A percentile compares a stretch with the other conserved stretches of the same genome.
Evolutionary conservation across 1,140 invertebrate genomes (phyloP).

Genomic region (Cataglyphis hispanica): DNA sequence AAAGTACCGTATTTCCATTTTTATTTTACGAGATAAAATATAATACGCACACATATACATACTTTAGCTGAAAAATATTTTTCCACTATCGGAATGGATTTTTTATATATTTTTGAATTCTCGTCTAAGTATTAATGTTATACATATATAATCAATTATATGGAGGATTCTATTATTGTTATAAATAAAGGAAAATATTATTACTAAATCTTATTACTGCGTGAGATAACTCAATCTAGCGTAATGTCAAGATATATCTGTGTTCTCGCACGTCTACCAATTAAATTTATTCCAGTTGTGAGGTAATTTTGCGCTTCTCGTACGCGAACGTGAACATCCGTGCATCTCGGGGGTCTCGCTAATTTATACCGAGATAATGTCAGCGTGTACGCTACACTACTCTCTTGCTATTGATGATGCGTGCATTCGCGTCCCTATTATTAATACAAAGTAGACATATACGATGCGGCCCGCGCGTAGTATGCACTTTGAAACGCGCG

Average conservation of each 20-base stretch:
- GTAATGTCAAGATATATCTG: constrained; percentile 42
- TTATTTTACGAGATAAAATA: neutral
- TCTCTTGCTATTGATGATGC: constrained; percentile 44
- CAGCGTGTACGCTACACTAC: constrained; percentile 37
- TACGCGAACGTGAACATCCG: constrained; percentile 5
- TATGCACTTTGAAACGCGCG: constrained; percentile 43
- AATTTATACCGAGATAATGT: constrained; percentile 63
- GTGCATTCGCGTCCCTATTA: constrained; percentile 52
- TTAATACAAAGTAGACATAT: constrained; percentile 62
- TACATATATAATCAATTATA: no score
- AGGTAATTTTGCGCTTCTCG: constrained; percentile 47
- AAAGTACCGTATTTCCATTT: neutral
- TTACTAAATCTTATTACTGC: neutral
- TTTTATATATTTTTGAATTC: neutral
- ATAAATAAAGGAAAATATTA: neutral
- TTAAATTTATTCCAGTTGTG: constrained; percentile 54
- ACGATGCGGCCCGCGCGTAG: neutral
- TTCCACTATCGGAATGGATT: neutral
- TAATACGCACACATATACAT: neutral
- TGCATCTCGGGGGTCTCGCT: constrained; percentile 41
- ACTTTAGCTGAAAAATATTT: neutral
- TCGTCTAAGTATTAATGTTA: neutral
- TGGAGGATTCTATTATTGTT: neutral
- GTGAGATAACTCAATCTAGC: constrained; percentile 43
- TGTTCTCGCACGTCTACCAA: constrained; percentile 26